phyloP scores from a whole-genome alignment of 53 echinoderm and acorn worm genomes.

The Stichopus horrens region DNA sequence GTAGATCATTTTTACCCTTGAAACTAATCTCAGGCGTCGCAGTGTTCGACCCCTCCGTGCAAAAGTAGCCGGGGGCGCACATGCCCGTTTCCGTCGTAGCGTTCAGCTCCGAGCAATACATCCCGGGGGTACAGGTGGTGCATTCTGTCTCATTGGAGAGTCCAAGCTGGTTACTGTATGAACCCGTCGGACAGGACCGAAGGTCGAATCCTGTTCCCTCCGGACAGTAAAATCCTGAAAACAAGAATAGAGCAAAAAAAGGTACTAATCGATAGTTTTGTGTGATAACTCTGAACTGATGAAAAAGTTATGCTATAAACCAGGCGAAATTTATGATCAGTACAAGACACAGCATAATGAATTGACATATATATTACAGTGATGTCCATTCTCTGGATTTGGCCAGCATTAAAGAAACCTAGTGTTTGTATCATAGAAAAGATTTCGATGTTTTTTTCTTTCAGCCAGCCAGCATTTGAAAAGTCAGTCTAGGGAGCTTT shows the following conservation, averaged over 20 bases:
- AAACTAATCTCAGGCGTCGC: conserved; percentile 87
- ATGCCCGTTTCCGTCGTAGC: conserved; percentile 69
- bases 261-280: background rate
- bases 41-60: conserved; percentile 90
- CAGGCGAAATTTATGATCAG: too few relatives aligned
- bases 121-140: conserved; percentile 73
- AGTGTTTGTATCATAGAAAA: too few relatives aligned
- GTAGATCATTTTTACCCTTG: conserved; percentile 61
- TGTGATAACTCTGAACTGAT: background rate
- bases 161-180: conserved; percentile 80
- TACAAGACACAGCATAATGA: too few relatives aligned
- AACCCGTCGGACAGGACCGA: conserved; percentile 93
- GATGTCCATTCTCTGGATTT: too few relatives aligned
- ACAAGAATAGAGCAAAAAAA: background rate
- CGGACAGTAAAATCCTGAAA: conserved; percentile 91
- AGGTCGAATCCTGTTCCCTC: conserved; percentile 95
- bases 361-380: too few relatives aligned
- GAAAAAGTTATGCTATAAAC: background rate
- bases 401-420: too few relatives aligned
- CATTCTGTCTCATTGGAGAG: conserved; percentile 83
- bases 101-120: conserved; percentile 81
- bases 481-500: too few relatives aligned
- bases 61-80: conserved; percentile 83
- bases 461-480: too few relatives aligned
- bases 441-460: too few relatives aligned